Evolutionary conservation across 2,113 vertebrate genomes (phyloP).

Genomic region (Pituophis catenifer): DNA sequence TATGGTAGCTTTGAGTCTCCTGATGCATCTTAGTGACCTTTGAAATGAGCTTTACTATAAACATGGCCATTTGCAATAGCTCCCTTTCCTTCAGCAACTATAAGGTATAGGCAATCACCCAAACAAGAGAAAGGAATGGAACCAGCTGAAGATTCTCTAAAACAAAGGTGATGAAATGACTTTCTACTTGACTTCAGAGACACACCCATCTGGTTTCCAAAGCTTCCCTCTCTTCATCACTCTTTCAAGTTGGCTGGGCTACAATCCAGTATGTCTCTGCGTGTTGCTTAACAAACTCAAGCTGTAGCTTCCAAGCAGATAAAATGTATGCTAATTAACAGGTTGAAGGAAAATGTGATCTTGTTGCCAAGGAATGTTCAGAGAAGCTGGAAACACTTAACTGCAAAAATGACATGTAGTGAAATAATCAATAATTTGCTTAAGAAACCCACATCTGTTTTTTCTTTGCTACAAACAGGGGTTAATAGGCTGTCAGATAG

Average conservation of each 20-base stretch:
- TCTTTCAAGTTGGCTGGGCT: conserved; percentile 44
- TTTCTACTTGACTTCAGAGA: conserved; percentile 44
- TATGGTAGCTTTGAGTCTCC: neutral
- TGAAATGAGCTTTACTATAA: neutral
- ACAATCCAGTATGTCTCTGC: conserved; percentile 43
- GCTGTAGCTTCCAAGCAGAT: conserved; percentile 74
- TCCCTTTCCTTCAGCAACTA: neutral
- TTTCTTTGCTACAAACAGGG: conserved; percentile 77
- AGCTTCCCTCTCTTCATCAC: conserved; percentile 35
- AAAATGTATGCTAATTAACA: conserved; percentile 86
- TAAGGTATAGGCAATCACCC: neutral
- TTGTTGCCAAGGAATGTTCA: conserved; percentile 84
- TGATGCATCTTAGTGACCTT: neutral
- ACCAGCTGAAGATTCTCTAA: conserved; percentile 24
- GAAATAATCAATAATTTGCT: conserved; percentile 90
- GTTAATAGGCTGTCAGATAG: conserved; percentile 82
- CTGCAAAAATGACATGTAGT: conserved; percentile 82
- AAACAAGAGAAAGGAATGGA: conserved; percentile 1
- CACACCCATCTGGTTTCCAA: conserved; percentile 25
- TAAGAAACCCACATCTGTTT: conserved; percentile 90
- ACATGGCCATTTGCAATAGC: neutral
- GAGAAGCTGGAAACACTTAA: conserved; percentile 92
- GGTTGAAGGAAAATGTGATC: conserved; percentile 86
- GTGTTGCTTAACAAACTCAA: conserved; percentile 64
- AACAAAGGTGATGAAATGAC: conserved; percentile 36